Evolutionary conservation across 2,888 invertebrate genomes (phyloP), one percentile per base, ranked within the genome.

Genomic region (Diadromus collaris): DNA sequence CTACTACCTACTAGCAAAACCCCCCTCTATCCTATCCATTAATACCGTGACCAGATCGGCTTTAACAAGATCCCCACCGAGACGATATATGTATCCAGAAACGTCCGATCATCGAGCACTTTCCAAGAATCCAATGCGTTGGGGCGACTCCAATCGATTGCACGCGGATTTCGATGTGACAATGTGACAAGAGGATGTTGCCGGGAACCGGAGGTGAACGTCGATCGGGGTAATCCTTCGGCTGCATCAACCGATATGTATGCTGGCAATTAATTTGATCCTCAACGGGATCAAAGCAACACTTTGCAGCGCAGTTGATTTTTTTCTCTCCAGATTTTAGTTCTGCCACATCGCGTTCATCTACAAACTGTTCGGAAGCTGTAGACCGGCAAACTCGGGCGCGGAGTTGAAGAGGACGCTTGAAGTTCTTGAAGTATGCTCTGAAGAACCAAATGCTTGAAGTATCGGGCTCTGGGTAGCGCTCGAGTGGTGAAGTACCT

Each of bases 11-110:
- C 70, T 63, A 80, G 32, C 70, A 34, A 74, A 67, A 54, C 54
- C 29, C 58, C 65, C 46, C 61, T 68, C 74, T 56, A 46, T 63
- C 61, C 64, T 75, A 65, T 76, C 65, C 54, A 21, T 70, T 27
- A 56, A 48, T 61, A 73, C 58, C 60, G 70, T 71, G 41, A 71
- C 80, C 70, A 68, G 64, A 79, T 80, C 78, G 74, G 78, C 76
- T 82, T 80, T 75, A 80, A 82, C 78, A 70, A 77, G 78, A 80
- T 76, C 69, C 46, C 68, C 60, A 67, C 69, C 41, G 73, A 76
- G 71, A 80, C 80, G 74, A 76, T 54, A 60, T 60, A 71, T 73
- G 44, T 44, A 60, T 61, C 60, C 6, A 46, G 54, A 60, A 38
- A 24, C 19, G 38, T 9, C 46, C 60, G 67, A 70, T 76, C 56